A percentile compares a stretch with the other conserved stretches of the same genome.
Conservation (phyloP, 2,888 invertebrate species). For the Rhodophaea formosa region DNA sequence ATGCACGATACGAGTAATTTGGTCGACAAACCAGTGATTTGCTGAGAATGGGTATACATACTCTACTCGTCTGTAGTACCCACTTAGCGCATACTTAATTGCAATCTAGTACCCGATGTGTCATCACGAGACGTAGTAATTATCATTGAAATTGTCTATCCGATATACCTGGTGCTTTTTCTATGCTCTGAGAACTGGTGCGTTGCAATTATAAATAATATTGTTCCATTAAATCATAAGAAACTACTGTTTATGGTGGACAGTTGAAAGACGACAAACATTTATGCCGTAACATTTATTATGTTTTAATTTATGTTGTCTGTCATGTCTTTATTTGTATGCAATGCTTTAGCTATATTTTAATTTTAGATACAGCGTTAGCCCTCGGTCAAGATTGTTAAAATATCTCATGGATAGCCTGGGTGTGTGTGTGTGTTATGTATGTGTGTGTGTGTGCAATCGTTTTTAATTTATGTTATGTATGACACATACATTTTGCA, state of each 20-base stretch:
- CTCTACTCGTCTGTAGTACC: background rate
- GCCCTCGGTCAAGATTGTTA: too few relatives aligned
- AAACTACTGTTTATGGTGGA: background rate
- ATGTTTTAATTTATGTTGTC: background rate
- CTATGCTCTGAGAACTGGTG: background rate
- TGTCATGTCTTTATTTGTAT: background rate
- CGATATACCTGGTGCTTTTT: background rate
- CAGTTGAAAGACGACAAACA: background rate
- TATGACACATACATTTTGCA: too few relatives aligned
- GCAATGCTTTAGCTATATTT: background rate
- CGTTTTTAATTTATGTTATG: too few relatives aligned
- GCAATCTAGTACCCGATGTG: background rate
- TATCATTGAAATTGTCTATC: background rate
- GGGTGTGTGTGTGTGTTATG: too few relatives aligned
- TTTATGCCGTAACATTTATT: background rate
- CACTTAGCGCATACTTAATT: background rate
- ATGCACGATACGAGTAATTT: too few relatives aligned
- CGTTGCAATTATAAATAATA: too few relatives aligned
- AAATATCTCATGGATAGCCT: too few relatives aligned
- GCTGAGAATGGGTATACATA: background rate
- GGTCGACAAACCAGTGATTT: too few relatives aligned
- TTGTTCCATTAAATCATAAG: background rate
- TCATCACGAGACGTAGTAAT: conserved; percentile 5
- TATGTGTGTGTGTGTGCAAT: too few relatives aligned
- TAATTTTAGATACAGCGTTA: too few relatives aligned